Percentiles rank a stretch among this genome's conserved stretches.
Conservation (phyloP, 1,140 invertebrate species). For the Papilio machaon region DNA sequence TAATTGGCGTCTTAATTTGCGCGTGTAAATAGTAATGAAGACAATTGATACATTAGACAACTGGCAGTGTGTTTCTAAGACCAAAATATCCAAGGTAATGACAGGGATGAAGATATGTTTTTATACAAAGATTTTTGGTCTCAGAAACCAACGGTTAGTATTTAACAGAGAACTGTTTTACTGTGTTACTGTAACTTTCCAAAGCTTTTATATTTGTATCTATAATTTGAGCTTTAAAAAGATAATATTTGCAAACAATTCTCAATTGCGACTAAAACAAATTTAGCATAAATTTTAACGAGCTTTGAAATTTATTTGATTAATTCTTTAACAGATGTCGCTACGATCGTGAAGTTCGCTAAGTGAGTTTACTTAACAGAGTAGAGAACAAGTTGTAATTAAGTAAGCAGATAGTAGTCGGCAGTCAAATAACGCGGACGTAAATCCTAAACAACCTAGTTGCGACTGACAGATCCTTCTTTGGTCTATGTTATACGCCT, state of each 20-base stretch:
- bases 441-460: conserved; percentile 76
- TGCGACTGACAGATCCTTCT: conserved; percentile 59
- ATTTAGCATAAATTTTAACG: background rate
- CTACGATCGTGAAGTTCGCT: background rate
- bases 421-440: conserved; percentile 69
- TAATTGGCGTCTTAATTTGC: background rate
- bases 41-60: no score
- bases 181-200: no score
- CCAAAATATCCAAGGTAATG: no score
- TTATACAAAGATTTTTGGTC: no score
- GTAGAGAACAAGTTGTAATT: conserved; percentile 31
- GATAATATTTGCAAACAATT: no score
- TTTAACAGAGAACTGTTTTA: no score
- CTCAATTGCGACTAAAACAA: background rate
- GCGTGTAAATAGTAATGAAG: no score
- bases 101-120: no score
- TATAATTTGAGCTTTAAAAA: no score
- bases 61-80: no score
- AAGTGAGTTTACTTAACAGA: conserved; percentile 30
- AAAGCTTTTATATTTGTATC: no score
- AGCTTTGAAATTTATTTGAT: background rate
- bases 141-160: no score
- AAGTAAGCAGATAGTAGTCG: conserved; percentile 57
- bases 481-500: conserved; percentile 40
- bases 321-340: conserved; percentile 22